Base-by-base conservation (phyloP, 2,113 vertebrate genomes). In the Odobenus rosmarus region DNA sequence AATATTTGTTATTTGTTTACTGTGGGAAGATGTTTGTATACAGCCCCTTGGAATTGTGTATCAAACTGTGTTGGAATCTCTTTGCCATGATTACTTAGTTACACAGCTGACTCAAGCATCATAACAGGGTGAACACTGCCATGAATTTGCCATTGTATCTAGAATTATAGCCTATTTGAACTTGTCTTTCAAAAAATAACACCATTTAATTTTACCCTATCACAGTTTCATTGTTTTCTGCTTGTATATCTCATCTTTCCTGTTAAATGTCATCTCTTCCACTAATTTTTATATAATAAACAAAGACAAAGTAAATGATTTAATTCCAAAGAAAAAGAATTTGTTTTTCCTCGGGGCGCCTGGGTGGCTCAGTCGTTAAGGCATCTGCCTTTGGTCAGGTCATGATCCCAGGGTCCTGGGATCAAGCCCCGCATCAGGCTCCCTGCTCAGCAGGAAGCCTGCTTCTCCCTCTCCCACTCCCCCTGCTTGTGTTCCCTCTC, bases 191-290 rank as follows among this genome's bases (percentile, higher is more conserved):
- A 13, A 92, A 77, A 85, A 36, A 94, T 91, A 93, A 39, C 46
- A 80, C 85, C 7, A 36, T 88, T 96, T 83, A 71, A 55, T 90
- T 94, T 93, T 95, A 5, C 19, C 31, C 59, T 67, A 46, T 97
- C 33, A 64, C 49, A 79, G 24, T 86, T 95, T 67, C 64, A 39
- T 96, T 91, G 64, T 93, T 95, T 97, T 21, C 59, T 86, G 11
- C 39, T 91, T 90, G 12, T 83, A 46, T 85, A 80, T 88, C 23
- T 92, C 95, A 90, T 85, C 46, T 91, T 90, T 96, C 26, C 26
- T 82, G 26, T 67, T 96, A 91, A 97, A 96, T 93, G 61, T 67
- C 59, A 92, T 69, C 26, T 95, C 14, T 86, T 82, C 15, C 26
- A 67, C n/a, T 83, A 14, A 86, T 96, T 86, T 74, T 92, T 24